A percentile compares a stretch with the other conserved stretches of the same genome.
phyloP scores from a whole-genome alignment of 2,113 vertebrate genomes.

The Phyllostomus discolor region DNA sequence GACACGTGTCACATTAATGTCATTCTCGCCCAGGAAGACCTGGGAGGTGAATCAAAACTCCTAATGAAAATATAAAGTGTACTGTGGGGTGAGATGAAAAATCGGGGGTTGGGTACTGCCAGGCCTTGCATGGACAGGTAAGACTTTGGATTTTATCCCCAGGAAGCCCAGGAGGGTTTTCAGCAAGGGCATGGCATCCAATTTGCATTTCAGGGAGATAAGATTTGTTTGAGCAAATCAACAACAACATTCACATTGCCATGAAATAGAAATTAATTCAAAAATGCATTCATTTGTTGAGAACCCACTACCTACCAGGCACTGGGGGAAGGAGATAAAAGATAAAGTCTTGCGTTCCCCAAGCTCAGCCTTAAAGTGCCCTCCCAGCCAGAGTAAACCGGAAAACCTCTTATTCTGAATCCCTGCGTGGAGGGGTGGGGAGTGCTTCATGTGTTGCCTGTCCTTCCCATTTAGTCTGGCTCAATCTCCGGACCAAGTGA shows the following conservation, averaged over 20 bases:
- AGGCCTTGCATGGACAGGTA: not conserved
- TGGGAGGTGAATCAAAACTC: not conserved
- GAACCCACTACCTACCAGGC: not conserved
- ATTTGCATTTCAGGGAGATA: constrained; percentile 48
- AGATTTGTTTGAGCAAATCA: constrained; percentile 40
- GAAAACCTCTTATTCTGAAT: not conserved
- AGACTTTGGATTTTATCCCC: not conserved
- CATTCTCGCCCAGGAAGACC: not conserved
- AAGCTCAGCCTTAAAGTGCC: not conserved
- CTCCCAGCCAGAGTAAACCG: not conserved
- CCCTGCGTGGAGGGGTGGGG: fast-evolving
- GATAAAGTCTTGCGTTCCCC: not conserved
- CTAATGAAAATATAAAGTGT: not conserved
- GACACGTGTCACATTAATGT: not conserved
- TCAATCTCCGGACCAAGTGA: not conserved
- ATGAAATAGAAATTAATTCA: constrained; percentile 52
- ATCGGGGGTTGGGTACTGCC: not conserved
- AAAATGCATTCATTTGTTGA: constrained; percentile 36
- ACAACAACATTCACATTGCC: constrained; percentile 50
- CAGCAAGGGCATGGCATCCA: not conserved
- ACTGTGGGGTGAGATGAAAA: not conserved
- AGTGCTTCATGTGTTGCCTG: not conserved
- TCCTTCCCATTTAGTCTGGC: not conserved
- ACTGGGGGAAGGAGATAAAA: not conserved
- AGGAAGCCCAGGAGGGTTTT: not conserved